Evolutionary conservation across 2,888 invertebrate genomes (phyloP), one percentile per base, ranked within the genome.

Genomic region (Merodon equestris): DNA sequence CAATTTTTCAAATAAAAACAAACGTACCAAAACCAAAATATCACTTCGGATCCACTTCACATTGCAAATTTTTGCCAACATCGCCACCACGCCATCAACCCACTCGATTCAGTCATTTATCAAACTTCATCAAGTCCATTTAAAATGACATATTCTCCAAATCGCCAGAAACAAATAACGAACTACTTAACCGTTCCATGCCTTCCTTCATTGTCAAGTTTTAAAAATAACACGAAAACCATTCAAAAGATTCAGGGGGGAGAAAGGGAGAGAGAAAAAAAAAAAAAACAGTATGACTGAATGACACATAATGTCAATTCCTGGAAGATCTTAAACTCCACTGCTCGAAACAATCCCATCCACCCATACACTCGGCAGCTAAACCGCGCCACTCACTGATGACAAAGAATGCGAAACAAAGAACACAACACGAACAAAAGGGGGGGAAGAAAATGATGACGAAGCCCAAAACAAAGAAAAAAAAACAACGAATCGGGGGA

Each of bases 281-380:
- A 27, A 27, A 27, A 27, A 27, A 27, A 27, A 27, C 2, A 27
- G 3, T 27, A 27, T 27, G 27, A 56, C 45, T 51, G 34, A 72
- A 72, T 77, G 72, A 73, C 77, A 77, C 67, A 72, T 53, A 66
- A 67, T 67, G 67, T 73, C 73, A 68, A 73, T 77, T 77, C 77
- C 63, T 73, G 77, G 67, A 77, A 77, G 77, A 77, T 63, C 72
- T 67, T 38, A 54, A 54, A 61, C 58, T 61, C 47, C 71, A 66
- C 72, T 15, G 12, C 48, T 40, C 12, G 51, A 34, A 13, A 18
- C 19, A 19, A 14, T 47, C 36, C 18, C 51, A 12, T 9, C 18
- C 48, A 38, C 27, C 36, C 47, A 13, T 10, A 40, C 40, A 40
- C 9, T 14, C 38, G 48, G 44, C 44, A 19, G 27, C 27, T 27